Base-by-base conservation (phyloP, 2,888 invertebrate genomes). In the Choreutis nemorana region DNA sequence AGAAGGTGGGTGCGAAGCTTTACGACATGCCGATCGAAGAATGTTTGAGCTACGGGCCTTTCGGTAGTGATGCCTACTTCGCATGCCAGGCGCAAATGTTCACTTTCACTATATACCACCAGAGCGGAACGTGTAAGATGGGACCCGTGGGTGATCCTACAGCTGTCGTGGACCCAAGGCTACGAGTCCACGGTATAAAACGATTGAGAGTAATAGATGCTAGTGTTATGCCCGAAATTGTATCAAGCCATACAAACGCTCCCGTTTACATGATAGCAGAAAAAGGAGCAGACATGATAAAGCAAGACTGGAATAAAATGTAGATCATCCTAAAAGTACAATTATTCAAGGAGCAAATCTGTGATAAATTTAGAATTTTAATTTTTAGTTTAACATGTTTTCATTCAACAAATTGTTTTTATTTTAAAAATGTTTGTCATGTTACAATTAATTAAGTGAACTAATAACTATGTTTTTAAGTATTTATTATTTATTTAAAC, bases 261-360 rank as follows among this genome's bases (percentile, higher is more conserved):
- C 88, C 91, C 0, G 81, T 82, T 1, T 89, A 83, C 37, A 90
- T 91, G 91, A 89, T 91, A 44, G 91, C 89, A 2, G 91, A 91
- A 56, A 91, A 90, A 54, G 88, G 84, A 4, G 75, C 87, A 0
- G 88, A 89, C 49, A 75, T 88, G 70, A 86, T 89, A 24, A 87
- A 87, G 57, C 55, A 83, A 45, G 75, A 73, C 33, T 79, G 75
- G 75, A 59, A 64, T 8, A 53, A 42, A 35, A 42, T 52, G n/a
- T n/a, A n/a, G n/a, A n/a, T n/a, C n/a, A n/a, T n/a, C n/a, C n/a
- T n/a, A n/a, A n/a, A n/a, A n/a, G n/a, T n/a, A n/a, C n/a, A n/a
- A n/a, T n/a, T n/a, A n/a, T n/a, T n/a, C n/a, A n/a, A n/a, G n/a
- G n/a, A n/a, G n/a, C n/a, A n/a, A n/a, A n/a, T n/a, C n/a, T n/a